Evolutionary conservation across 2,797 vertebrate genomes (phyloP).

Genomic region (Catamblyrhynchus diadema): DNA sequence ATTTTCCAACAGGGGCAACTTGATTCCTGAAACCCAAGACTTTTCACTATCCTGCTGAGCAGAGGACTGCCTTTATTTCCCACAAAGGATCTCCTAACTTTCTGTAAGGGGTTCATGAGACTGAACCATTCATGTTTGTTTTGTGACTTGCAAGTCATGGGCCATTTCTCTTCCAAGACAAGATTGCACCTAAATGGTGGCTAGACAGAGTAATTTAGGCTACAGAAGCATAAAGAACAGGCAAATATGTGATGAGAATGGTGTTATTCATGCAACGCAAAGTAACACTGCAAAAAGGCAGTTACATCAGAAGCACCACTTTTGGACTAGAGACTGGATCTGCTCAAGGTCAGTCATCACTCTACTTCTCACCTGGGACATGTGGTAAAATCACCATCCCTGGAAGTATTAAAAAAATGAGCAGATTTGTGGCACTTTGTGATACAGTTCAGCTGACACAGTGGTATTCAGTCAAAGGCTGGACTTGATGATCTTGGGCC

Average conservation of each 20-base stretch:
- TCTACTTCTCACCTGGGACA: neutral
- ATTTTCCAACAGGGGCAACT: neutral
- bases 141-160: neutral
- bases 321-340: neutral
- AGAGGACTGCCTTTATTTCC: neutral
- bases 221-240: neutral
- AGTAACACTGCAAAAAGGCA: neutral
- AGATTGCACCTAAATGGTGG: neutral
- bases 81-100: neutral
- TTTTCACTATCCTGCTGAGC: neutral
- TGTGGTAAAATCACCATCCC: neutral
- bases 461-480: neutral
- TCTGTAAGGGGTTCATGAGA: neutral
- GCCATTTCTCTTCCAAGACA: neutral
- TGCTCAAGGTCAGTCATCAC: neutral
- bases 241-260: neutral
- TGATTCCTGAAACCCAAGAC: neutral
- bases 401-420: neutral
- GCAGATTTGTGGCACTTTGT: neutral
- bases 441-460: neutral
- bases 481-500: neutral
- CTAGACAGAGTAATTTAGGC: neutral
- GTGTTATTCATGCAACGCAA: fast-evolving
- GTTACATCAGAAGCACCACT: neutral
- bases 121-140: neutral